Conservation (phyloP, 2,888 invertebrate genomes). For the Cryptocephalus moraei region DNA sequence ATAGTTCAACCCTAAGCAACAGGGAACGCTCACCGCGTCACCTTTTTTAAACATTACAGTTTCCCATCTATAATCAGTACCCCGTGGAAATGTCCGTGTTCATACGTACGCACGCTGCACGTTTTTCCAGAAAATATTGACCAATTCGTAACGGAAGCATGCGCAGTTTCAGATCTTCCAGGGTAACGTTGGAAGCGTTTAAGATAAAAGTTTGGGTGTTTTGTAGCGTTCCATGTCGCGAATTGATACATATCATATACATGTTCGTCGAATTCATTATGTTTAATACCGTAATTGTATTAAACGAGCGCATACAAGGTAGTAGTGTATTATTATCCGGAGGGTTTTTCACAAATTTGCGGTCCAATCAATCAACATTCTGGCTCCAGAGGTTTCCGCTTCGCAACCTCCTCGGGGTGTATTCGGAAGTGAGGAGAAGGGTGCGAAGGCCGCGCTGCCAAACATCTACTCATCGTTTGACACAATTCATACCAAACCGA, state of each 20-base stretch:
- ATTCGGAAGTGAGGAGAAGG: constrained; percentile 3
- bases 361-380: constrained; percentile 29
- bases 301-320: constrained; percentile 22
- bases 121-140: too few relatives aligned
- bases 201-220: too few relatives aligned
- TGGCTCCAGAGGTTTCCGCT: constrained; percentile 37
- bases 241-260: constrained; percentile 29
- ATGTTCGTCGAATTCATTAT: constrained; percentile 30
- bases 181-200: too few relatives aligned
- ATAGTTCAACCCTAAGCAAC: too few relatives aligned
- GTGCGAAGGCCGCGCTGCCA: constrained; percentile 2
- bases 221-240: constrained; percentile 25
- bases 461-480: constrained; percentile 23
- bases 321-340: constrained; percentile 14
- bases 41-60: too few relatives aligned
- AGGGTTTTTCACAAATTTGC: constrained; percentile 19
- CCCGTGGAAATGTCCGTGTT: too few relatives aligned
- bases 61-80: too few relatives aligned
- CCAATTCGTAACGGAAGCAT: too few relatives aligned
- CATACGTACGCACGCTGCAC: too few relatives aligned
- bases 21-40: too few relatives aligned
- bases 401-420: constrained; percentile 20
- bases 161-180: too few relatives aligned
- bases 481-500: constrained; percentile 22
- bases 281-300: constrained; percentile 30